These are phyloP conservation scores for Tenebrosternarchus preto DNA, from an alignment of 2,113 vertebrate species.

Conservation along the genomic window DNA sequence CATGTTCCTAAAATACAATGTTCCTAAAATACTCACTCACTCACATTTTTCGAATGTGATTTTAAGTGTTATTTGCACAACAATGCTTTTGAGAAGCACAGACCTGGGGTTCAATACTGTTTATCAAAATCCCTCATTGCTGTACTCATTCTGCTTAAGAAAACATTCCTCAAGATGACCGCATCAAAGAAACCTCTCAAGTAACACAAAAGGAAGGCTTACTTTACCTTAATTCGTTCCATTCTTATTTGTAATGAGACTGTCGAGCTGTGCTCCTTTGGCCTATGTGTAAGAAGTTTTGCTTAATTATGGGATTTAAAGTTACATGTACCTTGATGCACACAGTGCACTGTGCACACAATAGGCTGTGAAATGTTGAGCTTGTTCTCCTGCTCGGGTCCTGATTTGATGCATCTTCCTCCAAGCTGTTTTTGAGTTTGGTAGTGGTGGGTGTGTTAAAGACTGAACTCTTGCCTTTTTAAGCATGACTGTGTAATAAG, in stretches of 20 bases:
- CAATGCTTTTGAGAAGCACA: constrained; percentile 5
- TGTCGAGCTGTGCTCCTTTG: constrained; percentile 18
- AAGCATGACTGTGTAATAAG: constrained; percentile 47
- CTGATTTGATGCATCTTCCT: constrained; percentile 20
- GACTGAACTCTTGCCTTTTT: constrained; percentile 43
- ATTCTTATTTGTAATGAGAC: constrained; percentile 37
- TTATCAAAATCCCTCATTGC: background rate
- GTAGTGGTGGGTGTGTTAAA: background rate
- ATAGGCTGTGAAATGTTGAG: constrained; percentile 36
- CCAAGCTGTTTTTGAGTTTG: constrained; percentile 30
- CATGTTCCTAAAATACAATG: too few relatives aligned
- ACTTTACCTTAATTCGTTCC: constrained; percentile 25
- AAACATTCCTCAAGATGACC: constrained; percentile 14
- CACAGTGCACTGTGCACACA: constrained; percentile 23
- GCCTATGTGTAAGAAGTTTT: constrained; percentile 25
- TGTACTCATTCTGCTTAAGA: constrained; percentile 1
- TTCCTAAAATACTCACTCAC: too few relatives aligned
- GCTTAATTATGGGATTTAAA: constrained; percentile 49
- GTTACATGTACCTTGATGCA: constrained; percentile 22
- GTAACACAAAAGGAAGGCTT: constrained; percentile 29
- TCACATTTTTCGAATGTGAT: too few relatives aligned
- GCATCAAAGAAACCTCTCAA: constrained; percentile 8
- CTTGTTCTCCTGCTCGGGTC: constrained; percentile 7
- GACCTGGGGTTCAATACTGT: background rate
- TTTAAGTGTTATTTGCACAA: constrained; percentile 8